phyloP scores from a whole-genome alignment of 1,140 invertebrate species.

The Lasioglossum albipes region DNA sequence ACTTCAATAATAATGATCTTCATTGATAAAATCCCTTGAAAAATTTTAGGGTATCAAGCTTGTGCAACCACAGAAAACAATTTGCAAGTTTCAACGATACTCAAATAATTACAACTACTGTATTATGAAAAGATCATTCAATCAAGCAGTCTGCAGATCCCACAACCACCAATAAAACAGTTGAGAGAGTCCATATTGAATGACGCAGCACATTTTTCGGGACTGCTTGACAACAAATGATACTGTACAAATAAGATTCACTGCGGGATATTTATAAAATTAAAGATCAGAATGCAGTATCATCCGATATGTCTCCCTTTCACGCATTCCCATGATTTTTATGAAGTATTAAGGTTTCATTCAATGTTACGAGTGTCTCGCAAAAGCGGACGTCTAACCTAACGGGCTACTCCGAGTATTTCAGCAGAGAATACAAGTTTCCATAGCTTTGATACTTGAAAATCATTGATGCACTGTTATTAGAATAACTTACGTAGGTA shows the following conservation, averaged over 20 bases:
- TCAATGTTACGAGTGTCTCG: background rate
- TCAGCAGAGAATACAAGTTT: background rate
- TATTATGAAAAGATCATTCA: background rate
- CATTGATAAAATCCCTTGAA: background rate
- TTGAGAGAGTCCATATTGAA: constrained; percentile 2
- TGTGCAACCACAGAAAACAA: background rate
- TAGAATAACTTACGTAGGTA: background rate
- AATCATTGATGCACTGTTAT: background rate
- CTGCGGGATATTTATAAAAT: background rate
- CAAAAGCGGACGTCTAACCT: background rate
- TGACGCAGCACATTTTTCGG: background rate
- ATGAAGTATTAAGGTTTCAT: background rate
- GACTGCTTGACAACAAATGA: background rate
- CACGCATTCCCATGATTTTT: background rate
- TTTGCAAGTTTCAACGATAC: background rate
- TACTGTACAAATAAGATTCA: background rate
- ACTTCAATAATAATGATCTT: background rate
- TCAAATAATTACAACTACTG: background rate
- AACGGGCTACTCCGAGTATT: background rate
- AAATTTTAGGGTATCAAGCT: background rate
- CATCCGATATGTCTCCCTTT: background rate
- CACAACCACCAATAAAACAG: no score
- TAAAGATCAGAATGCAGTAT: background rate
- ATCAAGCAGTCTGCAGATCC: no score
- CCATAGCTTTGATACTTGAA: no score